These are phyloP conservation scores for Drosophila setifemur DNA, from an alignment of 1,140 invertebrate species.

Conservation along the genomic window DNA sequence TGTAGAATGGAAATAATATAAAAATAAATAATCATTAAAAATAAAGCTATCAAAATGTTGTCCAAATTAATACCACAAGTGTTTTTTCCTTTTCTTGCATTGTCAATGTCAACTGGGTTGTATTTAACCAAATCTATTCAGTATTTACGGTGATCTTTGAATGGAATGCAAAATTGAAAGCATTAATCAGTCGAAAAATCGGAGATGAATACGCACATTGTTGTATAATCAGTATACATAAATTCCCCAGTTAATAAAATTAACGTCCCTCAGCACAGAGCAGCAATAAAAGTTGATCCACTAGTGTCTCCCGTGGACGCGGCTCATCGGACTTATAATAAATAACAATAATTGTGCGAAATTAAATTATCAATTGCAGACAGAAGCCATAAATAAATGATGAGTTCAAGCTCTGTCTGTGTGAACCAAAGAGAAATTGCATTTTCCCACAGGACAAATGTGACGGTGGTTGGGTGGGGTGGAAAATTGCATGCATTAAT, in stretches of 20 bases:
- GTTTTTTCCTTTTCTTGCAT: not conserved
- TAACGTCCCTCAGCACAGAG: slow-evolving; percentile 21
- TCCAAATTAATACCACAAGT: too few species aligned
- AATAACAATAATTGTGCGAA: slow-evolving; percentile 70
- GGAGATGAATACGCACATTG: slow-evolving; percentile 37
- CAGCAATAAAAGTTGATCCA: slow-evolving; percentile 45
- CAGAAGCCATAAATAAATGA: slow-evolving; percentile 68
- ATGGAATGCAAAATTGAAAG: slow-evolving; percentile 29
- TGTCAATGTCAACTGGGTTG: not conserved
- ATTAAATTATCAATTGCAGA: slow-evolving; percentile 76
- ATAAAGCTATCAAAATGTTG: too few species aligned
- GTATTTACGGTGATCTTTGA: slow-evolving; percentile 22
- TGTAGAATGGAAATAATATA: too few species aligned
- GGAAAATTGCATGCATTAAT: slow-evolving; percentile 70
- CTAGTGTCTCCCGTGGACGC: slow-evolving; percentile 6
- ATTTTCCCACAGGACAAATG: slow-evolving; percentile 61
- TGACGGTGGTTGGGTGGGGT: not conserved
- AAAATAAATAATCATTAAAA: too few species aligned
- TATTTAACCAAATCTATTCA: slow-evolving; percentile 1
- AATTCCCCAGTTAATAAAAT: slow-evolving; percentile 51
- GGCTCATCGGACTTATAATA: slow-evolving; percentile 50
- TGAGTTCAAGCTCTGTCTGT: slow-evolving; percentile 37
- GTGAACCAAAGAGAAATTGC: slow-evolving; percentile 62
- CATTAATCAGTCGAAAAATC: slow-evolving; percentile 41
- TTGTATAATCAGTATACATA: slow-evolving; percentile 22